phyloP scores from a whole-genome alignment of 2,797 vertebrate species.

The Ctenopoma kingsleyae region DNA sequence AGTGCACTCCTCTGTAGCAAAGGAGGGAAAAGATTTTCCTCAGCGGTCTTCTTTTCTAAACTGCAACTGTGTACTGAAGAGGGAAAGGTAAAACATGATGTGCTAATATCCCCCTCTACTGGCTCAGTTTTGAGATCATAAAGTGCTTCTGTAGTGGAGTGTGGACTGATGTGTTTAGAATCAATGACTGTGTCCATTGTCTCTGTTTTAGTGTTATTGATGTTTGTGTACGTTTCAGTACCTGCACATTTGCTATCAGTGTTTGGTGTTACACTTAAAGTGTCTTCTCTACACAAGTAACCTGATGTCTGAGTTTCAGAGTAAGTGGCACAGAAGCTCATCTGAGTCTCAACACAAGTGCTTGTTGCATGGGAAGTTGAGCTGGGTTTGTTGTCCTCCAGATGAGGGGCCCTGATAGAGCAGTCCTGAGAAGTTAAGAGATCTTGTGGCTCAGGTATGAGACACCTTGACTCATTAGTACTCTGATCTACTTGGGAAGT shows the following conservation, averaged over 20 bases:
- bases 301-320: conserved; percentile 30
- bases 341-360: conserved; percentile 35
- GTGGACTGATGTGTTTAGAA: conserved; percentile 47
- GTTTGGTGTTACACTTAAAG: conserved; percentile 42
- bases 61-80: conserved; percentile 38
- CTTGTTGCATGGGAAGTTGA: conserved; percentile 49
- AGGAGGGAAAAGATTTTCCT: conserved; percentile 65
- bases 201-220: conserved; percentile 45
- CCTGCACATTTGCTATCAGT: conserved; percentile 40
- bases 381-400: conserved; percentile 28
- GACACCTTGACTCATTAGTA: conserved; percentile 48
- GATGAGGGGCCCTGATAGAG: conserved; percentile 37
- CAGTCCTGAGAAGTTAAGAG: conserved; percentile 63
- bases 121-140: conserved; percentile 64
- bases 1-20: conserved; percentile 63
- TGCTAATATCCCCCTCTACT: conserved; percentile 58
- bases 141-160: conserved; percentile 65
- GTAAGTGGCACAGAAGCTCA: conserved; percentile 36
- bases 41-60: conserved; percentile 45
- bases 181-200: conserved; percentile 36
- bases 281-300: conserved; percentile 43
- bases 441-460: conserved; percentile 54
- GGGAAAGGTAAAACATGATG: conserved; percentile 25
- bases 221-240: conserved; percentile 34
- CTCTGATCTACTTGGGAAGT: conserved; percentile 33